Evolutionary conservation across 2,888 invertebrate species (phyloP).

Genomic region (Nomada hirtipes): DNA sequence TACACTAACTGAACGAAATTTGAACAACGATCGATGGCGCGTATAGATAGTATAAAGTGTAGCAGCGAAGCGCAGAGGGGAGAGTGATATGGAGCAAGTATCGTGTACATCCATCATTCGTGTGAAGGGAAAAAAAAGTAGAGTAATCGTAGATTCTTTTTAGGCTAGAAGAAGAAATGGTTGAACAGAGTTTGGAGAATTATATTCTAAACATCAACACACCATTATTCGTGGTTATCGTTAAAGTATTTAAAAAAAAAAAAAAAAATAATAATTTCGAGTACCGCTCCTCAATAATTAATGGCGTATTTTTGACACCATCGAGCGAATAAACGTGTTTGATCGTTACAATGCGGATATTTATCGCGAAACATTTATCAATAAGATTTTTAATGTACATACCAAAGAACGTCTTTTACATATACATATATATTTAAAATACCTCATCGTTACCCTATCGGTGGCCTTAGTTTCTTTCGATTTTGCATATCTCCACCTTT

Average conservation of each 20-base stretch:
- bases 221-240: constrained; percentile 49
- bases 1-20: constrained; percentile 83
- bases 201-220: constrained; percentile 50
- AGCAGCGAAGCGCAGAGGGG: neutral
- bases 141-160: constrained; percentile 25
- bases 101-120: constrained; percentile 28
- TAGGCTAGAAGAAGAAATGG: constrained; percentile 33
- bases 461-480: constrained; percentile 61
- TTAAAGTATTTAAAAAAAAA: constrained; percentile 38
- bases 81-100: constrained; percentile 13
- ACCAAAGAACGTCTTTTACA: constrained; percentile 62
- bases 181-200: constrained; percentile 38
- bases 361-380: constrained; percentile 49
- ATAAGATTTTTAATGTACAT: constrained; percentile 65
- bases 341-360: constrained; percentile 46
- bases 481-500: constrained; percentile 58
- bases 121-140: constrained; percentile 14
- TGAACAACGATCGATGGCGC: constrained; percentile 38
- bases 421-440: constrained; percentile 50
- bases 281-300: constrained; percentile 41
- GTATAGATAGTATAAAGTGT: constrained; percentile 22
- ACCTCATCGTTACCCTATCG: constrained; percentile 58
- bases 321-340: constrained; percentile 42
- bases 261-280: constrained; percentile 6
- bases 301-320: constrained; percentile 58